Percentiles rank a stretch among this genome's conserved stretches.
These are phyloP conservation scores for Cyprinodon brontotheroides DNA, from an alignment of 2,113 vertebrate species.

Conservation along the genomic window DNA sequence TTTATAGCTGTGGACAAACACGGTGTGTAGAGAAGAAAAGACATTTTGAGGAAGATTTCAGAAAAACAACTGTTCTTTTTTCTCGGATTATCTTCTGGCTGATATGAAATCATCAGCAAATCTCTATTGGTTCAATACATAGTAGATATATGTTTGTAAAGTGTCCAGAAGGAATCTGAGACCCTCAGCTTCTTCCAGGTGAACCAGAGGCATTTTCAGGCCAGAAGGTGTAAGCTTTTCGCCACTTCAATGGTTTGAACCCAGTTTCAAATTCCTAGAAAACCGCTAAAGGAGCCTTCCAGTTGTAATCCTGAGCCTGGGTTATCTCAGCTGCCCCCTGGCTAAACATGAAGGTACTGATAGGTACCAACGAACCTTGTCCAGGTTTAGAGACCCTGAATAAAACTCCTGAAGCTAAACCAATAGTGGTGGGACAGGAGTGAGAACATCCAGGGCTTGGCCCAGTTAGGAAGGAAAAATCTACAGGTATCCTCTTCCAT, in stretches of 20 bases:
- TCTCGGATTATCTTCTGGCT: background rate
- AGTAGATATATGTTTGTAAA: background rate
- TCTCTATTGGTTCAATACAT: background rate
- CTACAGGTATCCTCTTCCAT: background rate
- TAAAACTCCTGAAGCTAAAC: no score
- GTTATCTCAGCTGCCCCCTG: no score
- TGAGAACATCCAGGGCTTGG: background rate
- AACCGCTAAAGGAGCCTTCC: no score
- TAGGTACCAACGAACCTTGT: background rate
- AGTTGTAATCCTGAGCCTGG: no score
- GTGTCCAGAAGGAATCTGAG: background rate
- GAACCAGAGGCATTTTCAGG: background rate
- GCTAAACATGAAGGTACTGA: no score
- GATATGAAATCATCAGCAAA: background rate
- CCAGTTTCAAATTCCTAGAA: no score
- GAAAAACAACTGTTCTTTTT: background rate
- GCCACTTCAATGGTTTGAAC: no score
- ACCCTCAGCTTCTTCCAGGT: background rate
- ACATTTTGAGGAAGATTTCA: background rate
- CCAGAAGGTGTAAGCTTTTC: background rate
- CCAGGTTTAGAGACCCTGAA: no score
- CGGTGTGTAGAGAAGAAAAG: background rate
- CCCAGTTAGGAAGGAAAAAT: background rate
- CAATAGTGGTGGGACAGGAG: background rate
- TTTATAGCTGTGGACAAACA: no score